A percentile compares a stretch with the other conserved stretches of the same genome.
These are phyloP conservation scores for Dipodomys ordii DNA, from an alignment of 2,113 vertebrate genomes.

Conservation along the genomic window DNA sequence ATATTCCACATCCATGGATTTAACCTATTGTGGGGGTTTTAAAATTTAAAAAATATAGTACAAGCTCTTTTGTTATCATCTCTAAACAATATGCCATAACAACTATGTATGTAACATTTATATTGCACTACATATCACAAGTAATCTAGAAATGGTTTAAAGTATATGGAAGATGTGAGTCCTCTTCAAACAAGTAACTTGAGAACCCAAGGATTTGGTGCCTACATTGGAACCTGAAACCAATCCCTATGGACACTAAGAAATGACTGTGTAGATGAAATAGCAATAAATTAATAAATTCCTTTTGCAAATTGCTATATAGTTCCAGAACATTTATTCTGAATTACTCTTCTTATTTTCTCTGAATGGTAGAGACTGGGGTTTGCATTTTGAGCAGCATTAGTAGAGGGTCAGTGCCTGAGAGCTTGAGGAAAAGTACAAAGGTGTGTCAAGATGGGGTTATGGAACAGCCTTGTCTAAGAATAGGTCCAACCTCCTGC, in stretches of 20 bases:
- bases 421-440: neutral
- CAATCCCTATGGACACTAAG: neutral
- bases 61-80: neutral
- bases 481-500: neutral
- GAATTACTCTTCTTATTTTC: neutral
- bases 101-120: neutral
- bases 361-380: neutral
- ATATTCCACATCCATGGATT: neutral
- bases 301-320: neutral
- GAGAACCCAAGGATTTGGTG: neutral
- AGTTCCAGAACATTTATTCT: neutral
- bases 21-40: neutral
- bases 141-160: neutral
- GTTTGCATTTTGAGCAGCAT: neutral
- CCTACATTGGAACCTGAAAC: neutral
- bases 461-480: neutral
- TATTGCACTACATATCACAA: neutral
- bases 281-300: neutral
- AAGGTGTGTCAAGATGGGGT: accelerated
- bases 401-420: neutral
- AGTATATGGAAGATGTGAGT: too few species aligned
- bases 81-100: neutral
- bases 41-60: neutral
- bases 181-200: neutral
- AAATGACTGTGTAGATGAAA: neutral